These are phyloP conservation scores for Tetragonula clypearis DNA, from an alignment of 1,140 invertebrate genomes.

Conservation along the genomic window DNA sequence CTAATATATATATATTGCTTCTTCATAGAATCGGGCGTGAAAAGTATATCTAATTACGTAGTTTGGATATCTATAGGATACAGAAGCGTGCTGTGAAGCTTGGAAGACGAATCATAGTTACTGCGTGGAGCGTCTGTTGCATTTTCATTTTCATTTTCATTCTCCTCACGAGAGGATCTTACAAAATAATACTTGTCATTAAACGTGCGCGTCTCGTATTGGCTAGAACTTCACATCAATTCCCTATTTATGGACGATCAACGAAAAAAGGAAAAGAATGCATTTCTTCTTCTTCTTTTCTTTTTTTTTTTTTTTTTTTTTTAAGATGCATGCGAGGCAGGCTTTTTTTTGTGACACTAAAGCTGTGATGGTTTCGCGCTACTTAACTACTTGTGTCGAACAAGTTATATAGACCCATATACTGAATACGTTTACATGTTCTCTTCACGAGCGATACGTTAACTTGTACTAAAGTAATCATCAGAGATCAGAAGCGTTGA, in stretches of 20 bases:
- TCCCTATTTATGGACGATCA: slow-evolving; percentile 6
- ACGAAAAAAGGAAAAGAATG: not conserved
- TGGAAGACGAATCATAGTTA: slow-evolving; percentile 65
- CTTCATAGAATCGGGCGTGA: slow-evolving; percentile 12
- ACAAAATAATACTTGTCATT: slow-evolving; percentile 6
- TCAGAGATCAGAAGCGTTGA: slow-evolving; percentile 18
- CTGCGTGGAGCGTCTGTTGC: not conserved
- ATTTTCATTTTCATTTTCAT: not conserved
- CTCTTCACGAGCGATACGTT: slow-evolving; percentile 19
- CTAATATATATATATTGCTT: slow-evolving; percentile 30
- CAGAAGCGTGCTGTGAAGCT: slow-evolving; percentile 46
- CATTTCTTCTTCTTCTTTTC: no score
- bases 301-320: not conserved
- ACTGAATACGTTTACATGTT: slow-evolving; percentile 79
- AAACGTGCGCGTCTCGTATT: slow-evolving; percentile 11
- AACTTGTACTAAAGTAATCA: slow-evolving; percentile 36
- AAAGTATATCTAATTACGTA: slow-evolving; percentile 9
- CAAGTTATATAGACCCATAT: slow-evolving; percentile 77
- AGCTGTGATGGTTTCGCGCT: slow-evolving; percentile 67
- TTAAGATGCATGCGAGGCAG: slow-evolving; percentile 15
- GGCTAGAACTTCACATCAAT: slow-evolving; percentile 2
- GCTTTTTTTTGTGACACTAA: slow-evolving; percentile 16
- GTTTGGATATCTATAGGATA: slow-evolving; percentile 30
- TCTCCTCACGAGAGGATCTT: not conserved
- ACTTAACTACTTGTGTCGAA: slow-evolving; percentile 72